Base-by-base conservation (phyloP, 2,113 vertebrate species). In the Macquaria australasica region DNA sequence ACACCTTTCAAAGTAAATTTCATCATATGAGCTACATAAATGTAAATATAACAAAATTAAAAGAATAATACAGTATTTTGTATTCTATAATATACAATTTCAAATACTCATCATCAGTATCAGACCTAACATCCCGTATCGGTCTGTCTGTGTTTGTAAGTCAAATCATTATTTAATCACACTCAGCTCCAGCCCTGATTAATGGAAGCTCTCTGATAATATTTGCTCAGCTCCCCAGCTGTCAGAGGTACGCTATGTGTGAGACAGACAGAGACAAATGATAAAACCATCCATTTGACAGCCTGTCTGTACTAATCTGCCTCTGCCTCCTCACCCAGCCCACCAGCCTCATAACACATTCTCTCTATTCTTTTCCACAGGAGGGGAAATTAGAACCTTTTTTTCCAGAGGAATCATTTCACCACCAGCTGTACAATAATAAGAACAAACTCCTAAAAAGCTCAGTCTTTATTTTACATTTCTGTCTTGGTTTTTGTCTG, bases 271-370 rank as follows among this genome's bases (percentile, higher is more conserved):
- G 21, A 78, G 55, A 85, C 79, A 62, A 31, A 78, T 62, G 74
- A 86, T 82, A 68, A 73, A 73, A 82, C 37, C 79, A 37, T 73
- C 68, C 53, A 68, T 68, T 41, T 73, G 79, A 78, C 62, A 82
- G 39, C 51, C 74, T 77, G 79, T 62, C 79, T 77, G 79, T 8
- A 45, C 60, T 78, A 45, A 82, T 86, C 53, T 60, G 41, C 58
- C 25, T 83, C 73, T 2, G 34, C 25, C 53, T 71, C 34, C 55
- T 31, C 62, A 10, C 62, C 16, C 53, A 43, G 34, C 71, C 51
- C 28, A 16, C 4, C 18, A 15, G 3, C 43, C 55, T 48, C 20
- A 28, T 16, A 4, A 45, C 48, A 56, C 28, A 10, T 16, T 31
- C 51, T 31, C 51, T 39, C 62, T 39, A 1, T 8, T 66, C 25